These are phyloP conservation scores for Pristionchus exspectatus DNA, from an alignment of 2,888 invertebrate species.

Conservation along the genomic window DNA sequence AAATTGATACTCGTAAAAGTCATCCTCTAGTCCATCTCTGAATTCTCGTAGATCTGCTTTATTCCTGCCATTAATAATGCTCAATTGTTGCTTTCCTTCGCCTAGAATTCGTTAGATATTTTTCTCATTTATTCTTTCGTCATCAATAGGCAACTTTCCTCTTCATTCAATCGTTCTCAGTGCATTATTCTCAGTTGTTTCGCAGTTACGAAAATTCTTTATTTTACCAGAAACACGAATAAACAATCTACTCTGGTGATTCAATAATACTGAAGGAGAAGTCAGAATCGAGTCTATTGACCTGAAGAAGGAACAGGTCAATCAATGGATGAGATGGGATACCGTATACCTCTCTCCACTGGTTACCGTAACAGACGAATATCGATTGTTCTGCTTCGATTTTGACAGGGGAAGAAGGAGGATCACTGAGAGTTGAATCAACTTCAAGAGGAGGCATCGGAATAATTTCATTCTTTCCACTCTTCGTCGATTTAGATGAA, in stretches of 20 bases:
- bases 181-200: slow-evolving; percentile 42
- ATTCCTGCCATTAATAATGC: not conserved
- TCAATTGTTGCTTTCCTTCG: slow-evolving; percentile 8
- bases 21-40: slow-evolving; percentile 10
- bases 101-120: not conserved
- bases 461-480: not conserved
- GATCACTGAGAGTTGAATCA: not conserved
- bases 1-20: slow-evolving; percentile 25
- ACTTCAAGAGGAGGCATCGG: not conserved
- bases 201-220: slow-evolving; percentile 38
- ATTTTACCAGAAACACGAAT: slow-evolving; percentile 38
- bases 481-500: not conserved
- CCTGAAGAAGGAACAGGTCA: not conserved
- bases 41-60: not conserved
- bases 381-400: slow-evolving; percentile 36
- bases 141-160: not conserved
- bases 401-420: slow-evolving; percentile 24
- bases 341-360: slow-evolving; percentile 51
- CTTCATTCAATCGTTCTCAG: not conserved
- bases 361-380: slow-evolving; percentile 46
- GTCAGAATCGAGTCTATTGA: slow-evolving; percentile 24
- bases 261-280: slow-evolving; percentile 49
- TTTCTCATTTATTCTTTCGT: not conserved
- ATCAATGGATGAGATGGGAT: not conserved
- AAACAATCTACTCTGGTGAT: slow-evolving; percentile 34